Percentiles rank a stretch among this genome's conserved stretches.
Evolutionary conservation across 2,888 invertebrate species (phyloP).

Genomic region (Heliconius ethilla): DNA sequence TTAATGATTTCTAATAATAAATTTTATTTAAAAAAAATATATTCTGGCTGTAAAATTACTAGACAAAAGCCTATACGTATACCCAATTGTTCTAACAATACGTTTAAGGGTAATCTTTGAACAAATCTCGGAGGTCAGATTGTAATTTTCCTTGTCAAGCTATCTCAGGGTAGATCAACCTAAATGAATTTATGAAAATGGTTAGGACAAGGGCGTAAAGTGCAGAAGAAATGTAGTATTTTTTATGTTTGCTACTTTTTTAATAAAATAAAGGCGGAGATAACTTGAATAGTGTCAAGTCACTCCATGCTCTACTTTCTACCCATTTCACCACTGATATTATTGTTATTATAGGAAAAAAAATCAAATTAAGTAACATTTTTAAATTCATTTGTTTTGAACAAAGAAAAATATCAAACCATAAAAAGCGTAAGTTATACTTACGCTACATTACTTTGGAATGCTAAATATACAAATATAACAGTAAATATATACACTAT

Average conservation of each 20-base stretch:
- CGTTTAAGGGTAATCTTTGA: background rate
- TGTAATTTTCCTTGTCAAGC: slow-evolving; percentile 2
- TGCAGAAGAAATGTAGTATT: background rate
- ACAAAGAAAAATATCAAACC: too few species aligned
- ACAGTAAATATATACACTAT: background rate
- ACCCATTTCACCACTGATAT: too few species aligned
- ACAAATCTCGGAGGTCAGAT: background rate
- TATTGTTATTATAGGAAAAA: too few species aligned
- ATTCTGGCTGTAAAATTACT: background rate
- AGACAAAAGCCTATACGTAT: background rate
- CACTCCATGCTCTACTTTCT: too few species aligned
- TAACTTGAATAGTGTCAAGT: too few species aligned
- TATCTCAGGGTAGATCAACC: background rate
- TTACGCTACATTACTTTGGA: background rate
- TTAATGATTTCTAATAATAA: too few species aligned
- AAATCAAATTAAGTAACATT: background rate
- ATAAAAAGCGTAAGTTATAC: background rate
- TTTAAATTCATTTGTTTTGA: background rate
- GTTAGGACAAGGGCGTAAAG: background rate
- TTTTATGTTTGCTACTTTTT: too few species aligned
- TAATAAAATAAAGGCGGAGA: too few species aligned
- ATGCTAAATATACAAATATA: background rate
- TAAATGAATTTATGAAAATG: slow-evolving; percentile 8
- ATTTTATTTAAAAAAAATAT: too few species aligned
- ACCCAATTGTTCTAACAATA: slow-evolving; percentile 7